Percentiles rank a stretch among this genome's conserved stretches.
These are phyloP conservation scores for Micrasema minimum DNA, from an alignment of 1,140 invertebrate species.

Conservation along the genomic window DNA sequence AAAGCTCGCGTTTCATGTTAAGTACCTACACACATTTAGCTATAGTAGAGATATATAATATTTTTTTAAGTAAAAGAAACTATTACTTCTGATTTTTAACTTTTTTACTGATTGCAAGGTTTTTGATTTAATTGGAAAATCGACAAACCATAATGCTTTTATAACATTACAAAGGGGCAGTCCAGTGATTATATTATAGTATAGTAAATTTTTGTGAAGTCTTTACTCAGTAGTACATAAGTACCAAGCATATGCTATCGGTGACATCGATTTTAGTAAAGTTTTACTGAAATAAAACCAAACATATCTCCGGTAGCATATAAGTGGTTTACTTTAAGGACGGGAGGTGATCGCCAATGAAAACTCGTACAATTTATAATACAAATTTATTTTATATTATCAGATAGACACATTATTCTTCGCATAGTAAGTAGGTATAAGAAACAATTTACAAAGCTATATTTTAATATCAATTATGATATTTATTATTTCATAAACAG, in stretches of 20 bases:
- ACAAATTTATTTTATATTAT: conserved; percentile 68
- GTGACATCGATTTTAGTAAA: too few species aligned
- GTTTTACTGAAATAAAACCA: too few species aligned
- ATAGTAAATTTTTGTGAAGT: not conserved
- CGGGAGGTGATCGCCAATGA: conserved; percentile 36
- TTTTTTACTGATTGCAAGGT: conserved; percentile 40
- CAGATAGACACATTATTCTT: conserved; percentile 69
- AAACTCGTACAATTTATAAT: conserved; percentile 63
- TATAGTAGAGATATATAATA: too few species aligned
- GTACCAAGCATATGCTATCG: not conserved
- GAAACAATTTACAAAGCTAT: conserved; percentile 70
- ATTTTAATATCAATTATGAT: conserved; percentile 67
- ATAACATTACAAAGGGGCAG: conserved; percentile 33
- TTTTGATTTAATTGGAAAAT: conserved; percentile 42
- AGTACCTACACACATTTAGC: too few species aligned
- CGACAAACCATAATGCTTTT: conserved; percentile 38
- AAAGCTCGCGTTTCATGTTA: too few species aligned
- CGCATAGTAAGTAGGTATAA: conserved; percentile 61
- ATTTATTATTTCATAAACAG: conserved; percentile 57
- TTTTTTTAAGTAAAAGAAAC: too few species aligned
- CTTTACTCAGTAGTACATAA: conserved; percentile 1
- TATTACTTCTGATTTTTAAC: too few species aligned
- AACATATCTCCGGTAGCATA: conserved; percentile 1
- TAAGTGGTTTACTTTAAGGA: not conserved
- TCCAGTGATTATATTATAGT: too few species aligned